Conservation (phyloP, 2,797 vertebrate species). For the Sylvilagus floridanus region DNA sequence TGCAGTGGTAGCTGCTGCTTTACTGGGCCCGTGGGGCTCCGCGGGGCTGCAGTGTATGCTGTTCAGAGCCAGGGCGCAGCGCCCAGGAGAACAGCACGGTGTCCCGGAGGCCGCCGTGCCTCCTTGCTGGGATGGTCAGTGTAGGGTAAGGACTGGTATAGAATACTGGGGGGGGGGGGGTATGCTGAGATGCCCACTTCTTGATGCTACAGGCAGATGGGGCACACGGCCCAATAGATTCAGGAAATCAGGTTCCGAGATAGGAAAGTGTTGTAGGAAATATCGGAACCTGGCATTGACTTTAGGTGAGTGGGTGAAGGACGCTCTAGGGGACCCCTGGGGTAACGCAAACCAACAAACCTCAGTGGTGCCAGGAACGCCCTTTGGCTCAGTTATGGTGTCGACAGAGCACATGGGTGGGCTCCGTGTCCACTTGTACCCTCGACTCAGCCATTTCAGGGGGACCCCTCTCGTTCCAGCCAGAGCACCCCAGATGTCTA, state of each 20-base stretch:
- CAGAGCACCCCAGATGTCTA: background rate
- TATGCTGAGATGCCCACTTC: background rate
- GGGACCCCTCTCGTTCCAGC: background rate
- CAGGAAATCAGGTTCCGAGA: background rate
- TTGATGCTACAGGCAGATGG: background rate
- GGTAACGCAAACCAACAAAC: background rate
- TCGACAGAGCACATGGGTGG: background rate
- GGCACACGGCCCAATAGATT: background rate
- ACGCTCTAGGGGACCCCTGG: background rate
- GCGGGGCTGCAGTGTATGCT: background rate
- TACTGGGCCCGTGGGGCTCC: background rate
- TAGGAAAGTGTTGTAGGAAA: background rate
- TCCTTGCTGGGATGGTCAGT: background rate
- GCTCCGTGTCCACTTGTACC: background rate
- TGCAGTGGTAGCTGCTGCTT: background rate
- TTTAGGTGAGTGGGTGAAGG: background rate
- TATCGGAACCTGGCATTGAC: background rate
- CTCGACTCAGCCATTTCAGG: background rate
- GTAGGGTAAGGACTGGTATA: background rate
- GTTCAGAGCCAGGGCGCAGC: background rate
- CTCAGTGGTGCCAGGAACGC: no score
- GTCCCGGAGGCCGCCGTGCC: background rate
- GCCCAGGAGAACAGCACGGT: background rate
- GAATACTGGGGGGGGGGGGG: background rate
- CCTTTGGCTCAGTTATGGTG: rapidly evolving